These are phyloP conservation scores for Pristionchus maxplancki DNA, from an alignment of 2,888 invertebrate species.

Conservation along the genomic window DNA sequence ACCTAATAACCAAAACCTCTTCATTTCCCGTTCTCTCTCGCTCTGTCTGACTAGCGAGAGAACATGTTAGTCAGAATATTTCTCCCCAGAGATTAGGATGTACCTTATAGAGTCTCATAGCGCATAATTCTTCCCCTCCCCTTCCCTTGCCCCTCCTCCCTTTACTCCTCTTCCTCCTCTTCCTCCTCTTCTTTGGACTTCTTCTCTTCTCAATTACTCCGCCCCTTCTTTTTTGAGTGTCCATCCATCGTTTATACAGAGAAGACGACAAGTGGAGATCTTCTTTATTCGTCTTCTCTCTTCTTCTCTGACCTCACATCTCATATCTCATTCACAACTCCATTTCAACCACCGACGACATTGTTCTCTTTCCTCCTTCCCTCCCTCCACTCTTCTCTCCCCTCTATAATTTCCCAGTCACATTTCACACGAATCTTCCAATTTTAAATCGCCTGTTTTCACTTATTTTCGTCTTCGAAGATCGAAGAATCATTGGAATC, in stretches of 20 bases:
- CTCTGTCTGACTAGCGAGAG: background rate
- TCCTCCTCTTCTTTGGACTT: background rate
- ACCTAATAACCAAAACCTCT: background rate
- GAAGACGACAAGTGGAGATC: background rate
- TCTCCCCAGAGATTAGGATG: background rate
- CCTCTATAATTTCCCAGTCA: conserved; percentile 26
- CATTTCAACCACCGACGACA: background rate
- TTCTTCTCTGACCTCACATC: conserved; percentile 28
- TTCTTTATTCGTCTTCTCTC: background rate
- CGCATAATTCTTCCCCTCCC: conserved; percentile 11
- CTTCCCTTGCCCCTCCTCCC: background rate
- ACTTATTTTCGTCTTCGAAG: background rate
- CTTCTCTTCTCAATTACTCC: conserved; percentile 36
- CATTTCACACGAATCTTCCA: conserved; percentile 4
- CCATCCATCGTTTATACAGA: conserved; percentile 26
- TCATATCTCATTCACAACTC: conserved; percentile 48
- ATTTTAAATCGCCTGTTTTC: background rate
- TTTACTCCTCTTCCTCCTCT: background rate
- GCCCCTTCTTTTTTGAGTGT: background rate
- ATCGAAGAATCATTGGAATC: background rate
- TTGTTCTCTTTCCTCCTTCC: background rate
- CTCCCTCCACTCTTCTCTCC: background rate
- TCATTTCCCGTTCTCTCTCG: background rate
- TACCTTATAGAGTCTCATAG: conserved; percentile 35
- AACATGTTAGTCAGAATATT: background rate